Percentiles rank a stretch among this genome's conserved stretches.
These are phyloP conservation scores for Orthosia incerta DNA, from an alignment of 2,888 invertebrate genomes.

Conservation along the genomic window DNA sequence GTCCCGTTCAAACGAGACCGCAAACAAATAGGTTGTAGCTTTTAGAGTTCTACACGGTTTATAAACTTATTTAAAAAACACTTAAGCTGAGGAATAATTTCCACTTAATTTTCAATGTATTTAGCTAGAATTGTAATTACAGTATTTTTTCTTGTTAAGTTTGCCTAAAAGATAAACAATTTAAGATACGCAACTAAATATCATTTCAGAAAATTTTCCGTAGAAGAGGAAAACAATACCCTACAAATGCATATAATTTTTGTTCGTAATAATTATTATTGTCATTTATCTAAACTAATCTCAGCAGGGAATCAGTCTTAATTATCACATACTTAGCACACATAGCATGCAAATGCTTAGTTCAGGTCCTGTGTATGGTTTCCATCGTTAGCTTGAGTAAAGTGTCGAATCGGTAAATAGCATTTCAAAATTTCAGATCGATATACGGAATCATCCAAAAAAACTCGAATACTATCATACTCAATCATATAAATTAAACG, in stretches of 20 bases:
- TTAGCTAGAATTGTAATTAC: background rate
- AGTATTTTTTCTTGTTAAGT: background rate
- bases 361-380: background rate
- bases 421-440: background rate
- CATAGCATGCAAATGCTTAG: background rate
- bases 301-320: background rate
- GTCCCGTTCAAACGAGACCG: slow-evolving; percentile 19
- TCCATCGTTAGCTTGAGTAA: background rate
- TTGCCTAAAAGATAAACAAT: background rate
- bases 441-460: slow-evolving; percentile 9
- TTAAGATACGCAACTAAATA: background rate
- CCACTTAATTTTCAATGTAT: slow-evolving; percentile 9
- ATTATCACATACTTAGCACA: too few relatives aligned
- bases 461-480: background rate
- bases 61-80: slow-evolving; percentile 14
- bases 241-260: background rate
- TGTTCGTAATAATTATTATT: background rate
- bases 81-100: background rate
- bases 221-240: background rate
- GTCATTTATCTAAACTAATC: background rate
- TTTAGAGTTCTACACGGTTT: slow-evolving; percentile 27
- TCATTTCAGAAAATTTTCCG: background rate
- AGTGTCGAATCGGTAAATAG: background rate
- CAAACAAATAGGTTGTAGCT: slow-evolving; percentile 34
- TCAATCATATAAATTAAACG: slow-evolving; percentile 24